Evolutionary conservation across 2,113 vertebrate genomes (phyloP).

Genomic region (Verasper variegatus): DNA sequence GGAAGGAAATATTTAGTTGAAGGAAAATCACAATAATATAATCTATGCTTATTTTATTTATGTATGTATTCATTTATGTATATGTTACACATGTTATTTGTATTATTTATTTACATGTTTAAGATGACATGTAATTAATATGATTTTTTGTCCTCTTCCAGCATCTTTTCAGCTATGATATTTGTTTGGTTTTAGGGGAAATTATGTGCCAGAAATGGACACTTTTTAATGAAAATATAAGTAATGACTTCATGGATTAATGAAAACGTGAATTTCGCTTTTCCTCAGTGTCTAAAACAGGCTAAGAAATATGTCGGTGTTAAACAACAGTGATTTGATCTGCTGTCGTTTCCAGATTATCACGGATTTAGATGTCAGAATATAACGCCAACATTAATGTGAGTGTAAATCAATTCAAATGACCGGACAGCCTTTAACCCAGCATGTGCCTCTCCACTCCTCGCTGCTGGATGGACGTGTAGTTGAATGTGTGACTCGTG

Average conservation of each 20-base stretch:
- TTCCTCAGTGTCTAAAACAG: too few relatives aligned
- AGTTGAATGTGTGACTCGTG: neutral
- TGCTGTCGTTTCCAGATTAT: neutral
- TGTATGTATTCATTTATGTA: neutral
- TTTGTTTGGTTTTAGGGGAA: neutral
- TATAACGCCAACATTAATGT: too few relatives aligned
- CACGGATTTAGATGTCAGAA: too few relatives aligned
- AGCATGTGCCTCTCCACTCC: too few relatives aligned
- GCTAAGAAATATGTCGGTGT: too few relatives aligned
- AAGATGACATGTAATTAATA: too few relatives aligned
- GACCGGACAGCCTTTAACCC: too few relatives aligned
- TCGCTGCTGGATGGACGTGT: neutral
- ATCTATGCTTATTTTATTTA: neutral
- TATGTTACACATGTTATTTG: too few relatives aligned
- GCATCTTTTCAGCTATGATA: neutral
- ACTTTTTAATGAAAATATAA: neutral
- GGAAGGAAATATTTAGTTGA: too few relatives aligned
- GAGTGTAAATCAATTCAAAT: too few relatives aligned
- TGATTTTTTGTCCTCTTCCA: too few relatives aligned
- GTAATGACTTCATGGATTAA: neutral
- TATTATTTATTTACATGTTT: too few relatives aligned
- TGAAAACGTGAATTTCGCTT: neutral
- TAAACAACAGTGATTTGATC: neutral
- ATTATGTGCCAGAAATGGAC: neutral
- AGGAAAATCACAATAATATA: neutral